Base-by-base conservation (phyloP, 2,797 vertebrate genomes). In the Melanotaenia maccullochi region DNA sequence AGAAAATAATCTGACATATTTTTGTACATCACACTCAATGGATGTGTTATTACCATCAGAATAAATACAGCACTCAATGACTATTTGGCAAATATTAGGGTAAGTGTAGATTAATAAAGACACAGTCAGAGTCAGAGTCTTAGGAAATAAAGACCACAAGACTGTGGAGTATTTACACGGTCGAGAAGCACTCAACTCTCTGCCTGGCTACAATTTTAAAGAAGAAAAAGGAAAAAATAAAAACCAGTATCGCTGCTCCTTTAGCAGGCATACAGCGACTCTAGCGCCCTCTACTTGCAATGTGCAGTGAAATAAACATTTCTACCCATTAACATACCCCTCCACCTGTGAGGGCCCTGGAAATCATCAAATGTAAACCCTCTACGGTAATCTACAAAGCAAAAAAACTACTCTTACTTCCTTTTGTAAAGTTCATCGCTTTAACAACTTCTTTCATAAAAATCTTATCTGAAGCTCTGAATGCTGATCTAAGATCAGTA, bases 231-330 rank as follows among this genome's bases (percentile, higher is more conserved):
- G 60, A 61, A 60, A 30, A 22, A 5, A 40, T 65, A 56, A 66
- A 67, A 76, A 64, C 83, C 84, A 76, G 66, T 79, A 69, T 90
- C 88, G 56, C 73, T 71, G 69, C 87, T 78, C 76, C 16, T 3
- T 51, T 42, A 62, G 51, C 63, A 59, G 76, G 56, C 78, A 85
- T 80, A 64, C 73, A 68, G 83, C 18, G 77, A 73, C 80, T 86
- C 32, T 71, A 76, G 83, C 78, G 62, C 81, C 88, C 85, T 83
- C 89, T 87, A 83, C 87, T 83, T 88, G 89, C 91, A 83, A 75
- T 81, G 87, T 88, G 81, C 88, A 92, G 90, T 91, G 76, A 89
- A 93, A 93, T 91, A 92, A 94, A 93, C 93, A 69, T 78, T 70
- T 88, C 87, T 73, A 61, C 75, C 49, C 30, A 12, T 69, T 30